Evolutionary conservation across 2,113 vertebrate genomes (phyloP).

Genomic region (Esox niger): DNA sequence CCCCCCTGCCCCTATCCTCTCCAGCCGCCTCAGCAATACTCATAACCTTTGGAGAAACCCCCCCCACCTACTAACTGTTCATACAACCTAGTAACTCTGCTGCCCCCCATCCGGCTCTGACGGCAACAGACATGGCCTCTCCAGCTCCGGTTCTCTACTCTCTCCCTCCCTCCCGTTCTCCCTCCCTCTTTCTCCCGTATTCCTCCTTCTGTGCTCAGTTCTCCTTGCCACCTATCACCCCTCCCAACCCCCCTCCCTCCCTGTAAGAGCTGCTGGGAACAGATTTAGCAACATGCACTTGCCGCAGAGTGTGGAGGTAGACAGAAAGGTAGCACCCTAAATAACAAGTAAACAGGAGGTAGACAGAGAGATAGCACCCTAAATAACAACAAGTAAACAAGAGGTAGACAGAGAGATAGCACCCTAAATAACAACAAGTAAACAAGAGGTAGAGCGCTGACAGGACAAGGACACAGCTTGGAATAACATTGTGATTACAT

Average conservation of each 20-base stretch:
- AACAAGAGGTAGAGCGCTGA: background rate
- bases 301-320: background rate
- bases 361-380: no score
- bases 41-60: constrained; percentile 31
- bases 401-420: no score
- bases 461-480: background rate
- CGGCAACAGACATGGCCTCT: constrained; percentile 46
- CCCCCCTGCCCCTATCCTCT: no score
- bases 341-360: no score
- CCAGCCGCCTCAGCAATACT: no score
- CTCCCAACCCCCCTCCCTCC: constrained; percentile 16
- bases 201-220: constrained; percentile 28
- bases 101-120: constrained; percentile 3
- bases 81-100: no score
- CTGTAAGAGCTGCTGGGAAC: constrained; percentile 1
- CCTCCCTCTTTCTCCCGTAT: constrained; percentile 16
- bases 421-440: no score
- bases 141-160: constrained; percentile 47
- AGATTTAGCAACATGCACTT: background rate
- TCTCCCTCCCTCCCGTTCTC: constrained; percentile 11
- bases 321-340: no score
- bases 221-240: constrained; percentile 23
- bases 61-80: background rate
- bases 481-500: background rate
- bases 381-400: no score